Percentiles rank a stretch among this genome's conserved stretches.
These are phyloP conservation scores for Anomalospiza imberbis DNA, from an alignment of 2,797 vertebrate species.

Conservation along the genomic window DNA sequence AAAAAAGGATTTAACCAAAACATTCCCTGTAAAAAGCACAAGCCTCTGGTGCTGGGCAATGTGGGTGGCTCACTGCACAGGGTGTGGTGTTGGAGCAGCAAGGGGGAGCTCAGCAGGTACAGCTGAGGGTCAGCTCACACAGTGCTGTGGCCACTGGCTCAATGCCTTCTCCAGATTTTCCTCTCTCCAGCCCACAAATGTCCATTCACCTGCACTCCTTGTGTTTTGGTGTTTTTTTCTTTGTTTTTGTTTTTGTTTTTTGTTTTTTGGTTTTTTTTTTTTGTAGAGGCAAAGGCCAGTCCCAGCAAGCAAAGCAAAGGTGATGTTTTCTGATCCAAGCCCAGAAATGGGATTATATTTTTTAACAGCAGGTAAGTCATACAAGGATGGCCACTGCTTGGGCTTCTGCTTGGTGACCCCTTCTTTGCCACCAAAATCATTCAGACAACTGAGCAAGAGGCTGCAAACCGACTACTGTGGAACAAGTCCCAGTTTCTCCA, in stretches of 20 bases:
- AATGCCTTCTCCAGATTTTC: not conserved
- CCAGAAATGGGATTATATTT: not conserved
- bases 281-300: not conserved
- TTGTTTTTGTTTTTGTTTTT: not conserved
- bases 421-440: not conserved
- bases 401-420: not conserved
- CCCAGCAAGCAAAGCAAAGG: not conserved
- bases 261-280: not conserved
- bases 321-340: not conserved
- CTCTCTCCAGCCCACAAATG: not conserved
- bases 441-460: not conserved
- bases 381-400: not conserved
- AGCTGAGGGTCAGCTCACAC: not conserved
- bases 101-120: fast-evolving
- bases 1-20: not conserved
- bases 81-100: not conserved
- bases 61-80: not conserved
- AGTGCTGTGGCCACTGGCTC: fast-evolving
- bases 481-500: not conserved
- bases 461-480: not conserved
- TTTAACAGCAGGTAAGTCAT: not conserved
- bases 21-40: not conserved
- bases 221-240: too few species aligned
- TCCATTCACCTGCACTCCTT: fast-evolving
- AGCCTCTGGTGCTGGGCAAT: not conserved